These are phyloP conservation scores for Flabesymbios commensalis DNA, from an alignment of 2,888 invertebrate species.

Conservation along the genomic window DNA sequence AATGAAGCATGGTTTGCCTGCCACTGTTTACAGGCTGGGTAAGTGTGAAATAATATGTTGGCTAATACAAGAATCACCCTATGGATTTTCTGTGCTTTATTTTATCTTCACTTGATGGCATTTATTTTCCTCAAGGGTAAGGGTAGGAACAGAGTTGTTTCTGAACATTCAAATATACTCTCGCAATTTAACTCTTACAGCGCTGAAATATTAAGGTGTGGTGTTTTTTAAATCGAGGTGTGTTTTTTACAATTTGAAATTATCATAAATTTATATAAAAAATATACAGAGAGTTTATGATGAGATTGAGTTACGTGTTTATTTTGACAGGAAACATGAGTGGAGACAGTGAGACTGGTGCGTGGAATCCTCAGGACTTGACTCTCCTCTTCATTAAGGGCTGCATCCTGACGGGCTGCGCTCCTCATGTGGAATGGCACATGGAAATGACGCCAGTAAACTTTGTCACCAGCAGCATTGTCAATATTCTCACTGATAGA, in stretches of 20 bases:
- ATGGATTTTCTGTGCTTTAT: too few species aligned
- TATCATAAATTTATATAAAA: too few species aligned
- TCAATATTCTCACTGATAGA: conserved; percentile 50
- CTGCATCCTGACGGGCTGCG: conserved; percentile 45
- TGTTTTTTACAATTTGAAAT: too few species aligned
- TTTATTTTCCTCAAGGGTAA: too few species aligned
- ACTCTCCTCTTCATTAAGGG: conserved; percentile 58
- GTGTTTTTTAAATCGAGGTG: too few species aligned
- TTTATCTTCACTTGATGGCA: too few species aligned
- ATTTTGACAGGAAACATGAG: conserved; percentile 57
- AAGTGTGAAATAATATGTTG: conserved; percentile 17
- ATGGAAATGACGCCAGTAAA: conserved; percentile 63
- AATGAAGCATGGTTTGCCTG: conserved; percentile 57
- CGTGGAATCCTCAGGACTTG: conserved; percentile 62
- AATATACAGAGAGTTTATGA: too few species aligned
- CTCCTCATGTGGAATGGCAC: conserved; percentile 57
- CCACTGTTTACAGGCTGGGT: conserved; percentile 61
- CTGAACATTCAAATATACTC: too few species aligned
- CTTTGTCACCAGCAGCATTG: conserved; percentile 57
- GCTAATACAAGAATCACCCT: background rate
- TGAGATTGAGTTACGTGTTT: too few species aligned
- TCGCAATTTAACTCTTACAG: too few species aligned
- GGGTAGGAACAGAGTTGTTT: too few species aligned
- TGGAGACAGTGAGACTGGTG: conserved; percentile 51
- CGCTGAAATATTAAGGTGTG: too few species aligned